Evolutionary conservation across 2,113 vertebrate species (phyloP).

Genomic region (Scolopax mira): DNA sequence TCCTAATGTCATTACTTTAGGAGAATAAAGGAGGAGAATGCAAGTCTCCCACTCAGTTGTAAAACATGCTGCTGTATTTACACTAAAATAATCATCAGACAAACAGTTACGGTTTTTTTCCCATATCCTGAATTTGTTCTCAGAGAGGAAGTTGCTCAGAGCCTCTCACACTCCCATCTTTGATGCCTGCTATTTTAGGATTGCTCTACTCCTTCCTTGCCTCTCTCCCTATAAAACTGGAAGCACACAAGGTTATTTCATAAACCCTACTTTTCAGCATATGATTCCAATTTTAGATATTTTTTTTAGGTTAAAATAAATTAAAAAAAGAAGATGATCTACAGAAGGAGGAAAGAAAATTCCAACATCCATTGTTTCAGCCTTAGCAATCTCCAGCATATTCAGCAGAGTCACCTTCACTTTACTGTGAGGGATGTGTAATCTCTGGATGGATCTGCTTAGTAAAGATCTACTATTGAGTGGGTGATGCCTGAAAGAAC

Average conservation of each 20-base stretch:
- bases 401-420: background rate
- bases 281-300: background rate
- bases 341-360: background rate
- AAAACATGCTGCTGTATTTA: slow-evolving; percentile 16
- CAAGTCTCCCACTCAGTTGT: slow-evolving; percentile 8
- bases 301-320: slow-evolving; percentile 25
- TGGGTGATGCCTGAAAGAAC: background rate
- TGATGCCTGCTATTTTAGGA: slow-evolving; percentile 47
- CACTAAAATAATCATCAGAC: background rate
- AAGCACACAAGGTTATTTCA: background rate
- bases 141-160: slow-evolving; percentile 20
- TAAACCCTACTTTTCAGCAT: background rate
- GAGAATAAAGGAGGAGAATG: background rate
- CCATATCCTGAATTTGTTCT: slow-evolving; percentile 10
- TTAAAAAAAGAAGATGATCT: background rate
- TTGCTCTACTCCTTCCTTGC: background rate
- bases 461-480: slow-evolving; percentile 8
- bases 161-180: background rate
- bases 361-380: background rate
- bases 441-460: background rate
- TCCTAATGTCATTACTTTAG: background rate
- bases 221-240: slow-evolving; percentile 13
- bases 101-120: background rate
- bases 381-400: background rate
- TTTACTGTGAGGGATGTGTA: background rate